Base-by-base conservation (phyloP, 2,797 vertebrate species). In the Melanogrammus aeglefinus region DNA sequence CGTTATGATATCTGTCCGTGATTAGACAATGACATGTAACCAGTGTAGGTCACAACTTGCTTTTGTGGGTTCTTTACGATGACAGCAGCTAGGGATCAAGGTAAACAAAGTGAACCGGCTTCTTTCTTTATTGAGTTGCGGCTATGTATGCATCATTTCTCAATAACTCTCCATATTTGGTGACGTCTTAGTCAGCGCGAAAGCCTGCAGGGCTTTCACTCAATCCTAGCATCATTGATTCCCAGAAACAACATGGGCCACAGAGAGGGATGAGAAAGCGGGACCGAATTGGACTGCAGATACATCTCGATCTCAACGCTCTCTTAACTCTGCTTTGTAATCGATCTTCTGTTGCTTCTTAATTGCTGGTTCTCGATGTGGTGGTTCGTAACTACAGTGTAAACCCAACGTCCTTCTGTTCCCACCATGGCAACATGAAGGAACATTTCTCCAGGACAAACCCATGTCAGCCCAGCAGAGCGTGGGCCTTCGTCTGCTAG, bases 141-240 rank as follows among this genome's bases (percentile, higher is more conserved):
- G 84, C 86, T 80, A 74, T 82, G 80, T 80, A 74, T 82, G 80
- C 81, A 87, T 88, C 85, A 88, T 88, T 90, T 86, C 78, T 84
- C 88, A 86, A 88, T 91, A 90, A 86, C 88, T 92, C 88, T 86
- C 80, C 77, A 87, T 88, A 89, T 92, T 90, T 88, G 87, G 85
- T 83, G 86, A 86, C 27, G 78, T 84, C 90, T 91, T 88, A 93
- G 88, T 95, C 92, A 93, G 93, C 92, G 92, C 83, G 91, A 85
- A 83, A 0, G 78, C 83, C 82, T 74, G 78, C 39, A 1, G 86
- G 57, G 57, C 57, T 24, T 24, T 63, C 57, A 63, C 9, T 63
- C 21, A 63, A 24, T 63, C 57, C 6, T 9, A n/a, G n/a, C 21
- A 24, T 63, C 57, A 63, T 24, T 24, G 57, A 63, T 63, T 24